Percentiles rank a stretch among this genome's conserved stretches.
Evolutionary conservation across 2,888 invertebrate genomes (phyloP).

Genomic region (Tetranychus piercei): DNA sequence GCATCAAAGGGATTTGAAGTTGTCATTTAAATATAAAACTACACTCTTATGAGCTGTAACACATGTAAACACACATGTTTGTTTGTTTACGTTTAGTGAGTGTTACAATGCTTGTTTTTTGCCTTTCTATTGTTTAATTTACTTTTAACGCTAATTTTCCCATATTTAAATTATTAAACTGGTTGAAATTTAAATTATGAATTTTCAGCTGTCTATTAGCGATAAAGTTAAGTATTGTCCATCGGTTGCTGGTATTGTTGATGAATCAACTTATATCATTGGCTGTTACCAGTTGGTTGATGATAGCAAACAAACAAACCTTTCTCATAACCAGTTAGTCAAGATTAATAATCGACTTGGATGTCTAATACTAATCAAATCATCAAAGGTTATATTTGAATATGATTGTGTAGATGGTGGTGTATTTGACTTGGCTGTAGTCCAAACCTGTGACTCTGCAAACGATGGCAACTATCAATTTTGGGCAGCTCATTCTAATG

Average conservation of each 20-base stretch:
- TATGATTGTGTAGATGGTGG: slow-evolving; percentile 2
- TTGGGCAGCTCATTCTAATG: slow-evolving; percentile 6
- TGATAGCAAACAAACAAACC: background rate
- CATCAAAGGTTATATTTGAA: background rate
- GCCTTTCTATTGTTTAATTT: no score
- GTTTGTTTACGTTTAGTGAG: no score
- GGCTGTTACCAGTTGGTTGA: slow-evolving; percentile 4
- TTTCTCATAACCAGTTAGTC: background rate
- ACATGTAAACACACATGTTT: no score
- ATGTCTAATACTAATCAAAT: background rate
- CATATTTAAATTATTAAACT: background rate
- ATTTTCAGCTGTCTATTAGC: background rate
- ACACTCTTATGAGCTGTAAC: no score
- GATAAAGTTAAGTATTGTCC: background rate
- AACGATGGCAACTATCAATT: background rate
- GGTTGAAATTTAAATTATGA: background rate
- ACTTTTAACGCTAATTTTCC: background rate
- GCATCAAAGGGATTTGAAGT: no score
- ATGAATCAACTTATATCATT: background rate
- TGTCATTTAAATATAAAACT: no score
- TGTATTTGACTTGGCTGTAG: background rate
- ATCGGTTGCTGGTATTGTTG: background rate
- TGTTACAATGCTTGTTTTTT: no score
- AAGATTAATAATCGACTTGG: background rate
- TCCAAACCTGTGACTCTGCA: background rate